Evolutionary conservation across 1,140 invertebrate genomes (phyloP), one percentile per base, ranked within the genome.

Genomic region (Melanaphis sacchari): DNA sequence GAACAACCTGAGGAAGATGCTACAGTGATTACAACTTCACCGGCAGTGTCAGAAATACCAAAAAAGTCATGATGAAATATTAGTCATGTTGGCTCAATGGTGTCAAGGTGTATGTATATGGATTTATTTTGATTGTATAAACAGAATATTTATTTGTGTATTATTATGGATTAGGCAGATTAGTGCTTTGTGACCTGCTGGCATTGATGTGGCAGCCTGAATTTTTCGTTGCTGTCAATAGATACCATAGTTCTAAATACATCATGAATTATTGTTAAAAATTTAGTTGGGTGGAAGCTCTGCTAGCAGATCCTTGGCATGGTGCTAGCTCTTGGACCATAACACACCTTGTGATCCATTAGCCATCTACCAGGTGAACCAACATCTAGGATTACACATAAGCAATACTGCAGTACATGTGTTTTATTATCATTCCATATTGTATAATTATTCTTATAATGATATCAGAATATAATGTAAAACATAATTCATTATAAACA

Each of bases 401-500:
- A 54, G 24, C 4, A 11, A 76, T 76, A 18, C n/a, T 66, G 15
- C 31, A 76, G 31, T 59, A 26, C 54, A 31, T 26, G 26, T 66
- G 59, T 76, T n/a, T 66, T 76, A 76, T 76, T 76, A 76, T n/a
- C 59, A 76, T 76, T 76, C 59, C 59, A 76, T n/a, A n/a, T n/a
- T 18, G 59, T 76, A 76, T 76, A n/a, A n/a, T 76, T 76, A n/a
- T 76, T 76, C 0, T 76, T n/a, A 36, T 31, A 26, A 31, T 59
- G 31, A 31, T 59, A 31, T 31, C 59, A 66, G 11, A 66, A 31
- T 66, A n/a, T n/a, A n/a, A n/a, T 66, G 59, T 66, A 11, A 66
- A 66, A 36, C 9, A 76, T 76, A 76, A 76, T 76, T 76, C 5
- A 76, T 76, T 18, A 22, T 11, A 76, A 76, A 76, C 59, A 76